Base-by-base conservation (phyloP, 2,113 vertebrate genomes). In the Crocuta crocuta region DNA sequence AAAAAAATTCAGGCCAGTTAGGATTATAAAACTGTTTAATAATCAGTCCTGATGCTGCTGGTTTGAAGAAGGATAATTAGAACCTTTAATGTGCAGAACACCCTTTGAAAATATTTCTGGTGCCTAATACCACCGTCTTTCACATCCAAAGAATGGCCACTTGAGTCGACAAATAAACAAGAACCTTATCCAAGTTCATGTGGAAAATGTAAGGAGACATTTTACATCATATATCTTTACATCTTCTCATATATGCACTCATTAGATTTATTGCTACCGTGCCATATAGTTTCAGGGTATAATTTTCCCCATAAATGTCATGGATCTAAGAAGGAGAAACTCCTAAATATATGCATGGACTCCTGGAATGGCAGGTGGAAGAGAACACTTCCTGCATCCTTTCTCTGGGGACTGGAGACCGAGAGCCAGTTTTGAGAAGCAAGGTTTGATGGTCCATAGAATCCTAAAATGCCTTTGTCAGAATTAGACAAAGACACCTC, bases 21-120 rank as follows among this genome's bases (percentile, higher is more conserved):
- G 81, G 48, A 97, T 97, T 97, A 98, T 93, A 94, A 94, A 97
- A 79, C 73, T 89, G 26, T 91, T 98, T 97, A 90, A 98, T 96
- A 96, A 96, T 96, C 71, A 89, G 92, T 65, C 61, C 79, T 96
- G 79, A 96, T 81, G 61, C 68, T 87, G 53, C 50, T 89, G 53
- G 80, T 65, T 92, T 85, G 80, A 92, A 89, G 81, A 86, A 63
- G 90, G 43, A 95, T 92, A 98, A 98, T 96, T 98, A 97, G 82
- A 97, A 98, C 0, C 4, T 95, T 83, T 79, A 90, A 95, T 88
- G 53, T 92, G 24, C 26, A 89, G 65, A 81, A 53, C 24, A 21
- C 31, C 53, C 76, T 98, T 94, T 94, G 65, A 95, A 94, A 96
- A 81, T 82, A 89, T 82, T 91, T 97, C 80, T 94, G 78, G 73